These are phyloP conservation scores for Nasonia vitripennis DNA, from an alignment of 1,140 invertebrate species.

Conservation along the genomic window DNA sequence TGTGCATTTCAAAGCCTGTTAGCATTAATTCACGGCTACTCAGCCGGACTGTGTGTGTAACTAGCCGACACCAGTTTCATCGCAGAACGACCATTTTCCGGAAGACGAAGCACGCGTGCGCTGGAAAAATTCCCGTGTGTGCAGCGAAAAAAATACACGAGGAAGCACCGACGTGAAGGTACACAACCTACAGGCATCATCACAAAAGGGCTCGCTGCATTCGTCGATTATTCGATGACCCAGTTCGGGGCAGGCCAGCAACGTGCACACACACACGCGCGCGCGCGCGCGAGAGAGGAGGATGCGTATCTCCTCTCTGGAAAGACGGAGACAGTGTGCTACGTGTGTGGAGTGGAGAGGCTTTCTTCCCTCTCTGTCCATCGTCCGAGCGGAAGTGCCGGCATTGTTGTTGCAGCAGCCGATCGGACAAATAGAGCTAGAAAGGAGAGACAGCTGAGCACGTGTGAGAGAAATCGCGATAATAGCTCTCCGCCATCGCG, in stretches of 20 bases:
- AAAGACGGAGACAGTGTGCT: background rate
- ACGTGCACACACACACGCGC: background rate
- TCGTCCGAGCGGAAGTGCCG: constrained; percentile 36
- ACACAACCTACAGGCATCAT: no score
- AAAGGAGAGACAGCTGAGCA: background rate
- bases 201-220: background rate
- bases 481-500: background rate
- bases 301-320: constrained; percentile 8
- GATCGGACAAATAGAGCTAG: constrained; percentile 36
- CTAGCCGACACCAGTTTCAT: background rate
- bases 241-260: constrained; percentile 30
- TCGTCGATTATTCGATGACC: constrained; percentile 53
- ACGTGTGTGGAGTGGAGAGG: background rate
- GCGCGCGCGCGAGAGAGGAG: background rate
- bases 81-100: background rate
- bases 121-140: background rate
- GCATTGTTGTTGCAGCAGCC: constrained; percentile 41
- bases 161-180: background rate
- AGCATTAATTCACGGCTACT: constrained; percentile 13
- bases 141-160: no score
- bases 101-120: background rate
- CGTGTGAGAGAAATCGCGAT: background rate
- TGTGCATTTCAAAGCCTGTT: constrained; percentile 13
- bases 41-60: background rate
- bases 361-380: background rate